These are phyloP conservation scores for Nephrotoma guestfalica DNA, from an alignment of 2,888 invertebrate genomes.

Conservation along the genomic window DNA sequence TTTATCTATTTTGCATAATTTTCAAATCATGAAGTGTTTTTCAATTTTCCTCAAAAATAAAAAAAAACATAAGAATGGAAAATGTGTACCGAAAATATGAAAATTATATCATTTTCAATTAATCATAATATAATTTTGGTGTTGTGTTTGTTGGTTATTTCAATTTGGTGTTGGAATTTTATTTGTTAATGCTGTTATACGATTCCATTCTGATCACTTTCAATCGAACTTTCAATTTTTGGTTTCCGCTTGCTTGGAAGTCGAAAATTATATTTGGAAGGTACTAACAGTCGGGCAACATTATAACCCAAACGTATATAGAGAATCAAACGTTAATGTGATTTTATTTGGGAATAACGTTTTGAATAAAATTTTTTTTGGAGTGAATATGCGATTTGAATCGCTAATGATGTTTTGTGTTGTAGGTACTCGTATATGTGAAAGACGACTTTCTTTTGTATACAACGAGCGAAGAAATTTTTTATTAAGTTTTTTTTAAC, in stretches of 20 bases:
- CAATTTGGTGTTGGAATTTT: not conserved
- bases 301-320: not conserved
- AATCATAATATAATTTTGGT: not conserved
- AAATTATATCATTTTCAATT: not conserved
- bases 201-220: not conserved
- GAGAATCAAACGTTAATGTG: not conserved
- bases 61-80: not conserved
- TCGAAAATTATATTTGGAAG: not conserved
- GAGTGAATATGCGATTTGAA: slow-evolving; percentile 6
- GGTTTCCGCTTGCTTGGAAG: not conserved
- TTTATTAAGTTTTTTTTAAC: not conserved
- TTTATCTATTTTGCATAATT: not conserved
- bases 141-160: not conserved
- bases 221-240: not conserved
- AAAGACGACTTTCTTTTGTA: not conserved
- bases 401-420: slow-evolving; percentile 5
- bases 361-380: not conserved
- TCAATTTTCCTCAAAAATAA: not conserved
- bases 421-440: not conserved
- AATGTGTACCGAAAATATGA: not conserved
- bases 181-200: not conserved
- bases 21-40: not conserved
- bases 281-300: not conserved
- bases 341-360: not conserved
- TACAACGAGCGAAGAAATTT: not conserved